These are phyloP conservation scores for Clarias fuscus DNA, from an alignment of 2,797 vertebrate genomes.

Conservation along the genomic window DNA sequence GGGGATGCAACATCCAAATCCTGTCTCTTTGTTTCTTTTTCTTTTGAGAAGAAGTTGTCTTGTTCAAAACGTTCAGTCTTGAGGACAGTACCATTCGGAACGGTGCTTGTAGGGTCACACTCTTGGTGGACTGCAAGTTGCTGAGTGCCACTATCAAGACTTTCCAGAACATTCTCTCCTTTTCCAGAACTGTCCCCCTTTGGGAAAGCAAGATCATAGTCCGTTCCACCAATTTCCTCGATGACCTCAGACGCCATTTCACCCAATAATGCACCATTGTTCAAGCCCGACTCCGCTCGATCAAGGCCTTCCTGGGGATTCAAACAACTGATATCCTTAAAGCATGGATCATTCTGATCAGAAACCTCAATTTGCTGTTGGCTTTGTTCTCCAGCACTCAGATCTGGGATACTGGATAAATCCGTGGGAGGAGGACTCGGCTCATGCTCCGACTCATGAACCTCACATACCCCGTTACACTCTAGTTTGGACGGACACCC, in stretches of 20 bases:
- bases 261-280: slow-evolving; percentile 36
- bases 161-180: slow-evolving; percentile 19
- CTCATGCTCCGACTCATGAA: slow-evolving; percentile 19
- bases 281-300: slow-evolving; percentile 42
- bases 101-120: slow-evolving; percentile 14
- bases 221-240: slow-evolving; percentile 12
- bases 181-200: slow-evolving; percentile 13
- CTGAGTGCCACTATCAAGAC: slow-evolving; percentile 38
- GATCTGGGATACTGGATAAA: slow-evolving; percentile 40
- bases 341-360: slow-evolving; percentile 31
- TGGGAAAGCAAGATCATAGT: slow-evolving; percentile 30
- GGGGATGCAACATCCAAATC: slow-evolving; percentile 35
- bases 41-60: not conserved
- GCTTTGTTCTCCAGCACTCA: slow-evolving; percentile 30
- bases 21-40: not conserved
- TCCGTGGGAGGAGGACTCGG: slow-evolving; percentile 38
- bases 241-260: slow-evolving; percentile 40
- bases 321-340: slow-evolving; percentile 61
- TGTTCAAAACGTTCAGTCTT: slow-evolving; percentile 9
- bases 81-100: slow-evolving; percentile 40
- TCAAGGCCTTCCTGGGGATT: slow-evolving; percentile 61
- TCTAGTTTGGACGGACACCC: slow-evolving; percentile 60
- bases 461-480: slow-evolving; percentile 49
- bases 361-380: slow-evolving; percentile 42
- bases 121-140: slow-evolving; percentile 27